phyloP scores from a whole-genome alignment of 2,113 vertebrate genomes.

The Papio anubis region DNA sequence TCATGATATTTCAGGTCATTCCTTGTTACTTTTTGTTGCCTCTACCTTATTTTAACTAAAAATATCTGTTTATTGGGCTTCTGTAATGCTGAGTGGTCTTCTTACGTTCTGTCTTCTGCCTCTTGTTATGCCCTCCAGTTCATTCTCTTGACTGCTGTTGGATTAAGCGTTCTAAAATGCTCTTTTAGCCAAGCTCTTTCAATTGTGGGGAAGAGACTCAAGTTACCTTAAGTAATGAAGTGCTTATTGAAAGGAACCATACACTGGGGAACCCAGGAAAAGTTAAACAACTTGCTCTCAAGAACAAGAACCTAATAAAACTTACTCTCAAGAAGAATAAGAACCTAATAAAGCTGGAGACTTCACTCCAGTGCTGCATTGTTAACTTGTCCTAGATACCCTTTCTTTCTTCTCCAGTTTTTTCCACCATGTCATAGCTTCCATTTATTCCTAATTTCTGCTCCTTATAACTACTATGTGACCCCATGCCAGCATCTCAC shows the following conservation, averaged over 20 bases:
- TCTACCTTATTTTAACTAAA: conserved; percentile 11
- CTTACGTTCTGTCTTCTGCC: background rate
- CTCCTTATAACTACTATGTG: background rate
- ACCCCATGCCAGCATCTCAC: background rate
- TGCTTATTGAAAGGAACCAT: conserved; percentile 42
- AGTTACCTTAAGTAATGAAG: conserved; percentile 40
- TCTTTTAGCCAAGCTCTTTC: conserved; percentile 55
- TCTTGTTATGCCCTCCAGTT: background rate
- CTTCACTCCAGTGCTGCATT: background rate
- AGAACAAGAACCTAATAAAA: conserved; percentile 41
- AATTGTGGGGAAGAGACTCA: conserved; percentile 37
- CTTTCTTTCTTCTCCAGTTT: background rate
- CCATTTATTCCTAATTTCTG: conserved; percentile 50
- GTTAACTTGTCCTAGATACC: conserved; percentile 16
- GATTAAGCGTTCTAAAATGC: conserved; percentile 51
- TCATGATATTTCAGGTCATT: conserved; percentile 19
- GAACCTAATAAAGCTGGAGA: conserved; percentile 25
- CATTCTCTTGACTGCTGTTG: conserved; percentile 29
- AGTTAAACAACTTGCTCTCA: conserved; percentile 45
- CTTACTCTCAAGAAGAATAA: conserved; percentile 37
- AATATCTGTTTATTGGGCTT: background rate
- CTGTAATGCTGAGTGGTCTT: background rate
- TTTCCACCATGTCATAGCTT: background rate
- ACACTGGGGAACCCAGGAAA: conserved; percentile 6
- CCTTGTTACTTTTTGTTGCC: background rate